These are phyloP conservation scores for Clanis bilineata DNA, from an alignment of 2,888 invertebrate genomes.

Conservation along the genomic window DNA sequence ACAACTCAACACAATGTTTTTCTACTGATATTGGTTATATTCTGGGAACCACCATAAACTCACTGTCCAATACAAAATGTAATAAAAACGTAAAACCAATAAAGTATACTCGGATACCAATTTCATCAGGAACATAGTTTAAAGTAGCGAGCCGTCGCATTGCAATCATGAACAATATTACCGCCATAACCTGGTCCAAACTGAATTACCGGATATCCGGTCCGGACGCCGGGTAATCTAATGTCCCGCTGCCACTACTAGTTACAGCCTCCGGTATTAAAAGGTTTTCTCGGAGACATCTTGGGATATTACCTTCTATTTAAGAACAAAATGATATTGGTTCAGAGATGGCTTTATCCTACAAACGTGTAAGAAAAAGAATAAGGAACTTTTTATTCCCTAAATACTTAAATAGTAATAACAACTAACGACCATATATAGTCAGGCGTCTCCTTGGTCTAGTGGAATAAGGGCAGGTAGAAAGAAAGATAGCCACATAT, in stretches of 20 bases:
- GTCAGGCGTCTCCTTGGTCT: no score
- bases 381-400: no score
- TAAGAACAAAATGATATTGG: background rate
- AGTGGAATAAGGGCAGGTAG: no score
- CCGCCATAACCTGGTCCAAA: slow-evolving; percentile 3
- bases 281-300: slow-evolving; percentile 1
- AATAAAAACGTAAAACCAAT: background rate
- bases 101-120: background rate
- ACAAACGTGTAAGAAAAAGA: no score
- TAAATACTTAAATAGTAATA: no score
- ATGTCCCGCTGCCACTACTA: slow-evolving; percentile 6
- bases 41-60: no score
- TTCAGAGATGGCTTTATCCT: no score
- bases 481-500: no score
- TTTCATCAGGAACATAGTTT: background rate
- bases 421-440: no score
- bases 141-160: background rate
- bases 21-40: no score
- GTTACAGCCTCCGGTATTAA: background rate
- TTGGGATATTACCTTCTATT: background rate
- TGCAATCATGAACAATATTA: slow-evolving; percentile 11
- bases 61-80: background rate
- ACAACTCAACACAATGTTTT: no score
- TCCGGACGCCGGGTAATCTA: slow-evolving; percentile 3
- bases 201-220: slow-evolving; percentile 13